A percentile compares a stretch with the other conserved stretches of the same genome.
These are phyloP conservation scores for Dione vanillae DNA, from an alignment of 2,888 invertebrate genomes.

Conservation along the genomic window DNA sequence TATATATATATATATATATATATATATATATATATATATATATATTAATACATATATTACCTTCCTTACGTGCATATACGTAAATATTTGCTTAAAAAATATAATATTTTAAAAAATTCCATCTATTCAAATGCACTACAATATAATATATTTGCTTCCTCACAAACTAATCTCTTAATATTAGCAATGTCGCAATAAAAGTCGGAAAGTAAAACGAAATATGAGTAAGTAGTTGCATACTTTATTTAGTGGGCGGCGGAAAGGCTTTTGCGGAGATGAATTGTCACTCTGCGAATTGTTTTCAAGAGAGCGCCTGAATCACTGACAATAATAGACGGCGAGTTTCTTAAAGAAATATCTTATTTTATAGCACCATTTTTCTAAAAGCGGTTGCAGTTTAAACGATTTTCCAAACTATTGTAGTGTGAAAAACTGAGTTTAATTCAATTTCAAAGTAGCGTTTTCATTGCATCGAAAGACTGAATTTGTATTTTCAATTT, in stretches of 20 bases:
- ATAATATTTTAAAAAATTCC: no score
- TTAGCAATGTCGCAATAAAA: conserved; percentile 9
- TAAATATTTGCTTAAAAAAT: no score
- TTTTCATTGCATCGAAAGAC: background rate
- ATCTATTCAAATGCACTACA: background rate
- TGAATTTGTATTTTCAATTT: background rate
- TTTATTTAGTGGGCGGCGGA: conserved; percentile 61
- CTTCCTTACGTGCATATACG: no score
- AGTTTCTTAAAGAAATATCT: conserved; percentile 40
- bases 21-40: no score
- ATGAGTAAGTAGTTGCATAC: conserved; percentile 70
- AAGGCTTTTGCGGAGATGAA: conserved; percentile 73
- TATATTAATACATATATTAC: no score
- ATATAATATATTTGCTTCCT: background rate
- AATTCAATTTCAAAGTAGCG: conserved; percentile 28
- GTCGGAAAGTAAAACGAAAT: conserved; percentile 42
- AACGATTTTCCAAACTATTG: conserved; percentile 36
- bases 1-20: no score
- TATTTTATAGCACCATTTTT: conserved; percentile 41
- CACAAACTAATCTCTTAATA: conserved; percentile 44
- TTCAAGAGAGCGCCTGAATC: conserved; percentile 47
- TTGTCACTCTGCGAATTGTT: conserved; percentile 75
- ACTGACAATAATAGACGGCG: conserved; percentile 44
- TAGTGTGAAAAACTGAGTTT: conserved; percentile 34
- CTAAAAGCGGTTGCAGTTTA: conserved; percentile 30